Conservation (phyloP, 2,797 vertebrate species). For the Halcyon chelicuti region DNA sequence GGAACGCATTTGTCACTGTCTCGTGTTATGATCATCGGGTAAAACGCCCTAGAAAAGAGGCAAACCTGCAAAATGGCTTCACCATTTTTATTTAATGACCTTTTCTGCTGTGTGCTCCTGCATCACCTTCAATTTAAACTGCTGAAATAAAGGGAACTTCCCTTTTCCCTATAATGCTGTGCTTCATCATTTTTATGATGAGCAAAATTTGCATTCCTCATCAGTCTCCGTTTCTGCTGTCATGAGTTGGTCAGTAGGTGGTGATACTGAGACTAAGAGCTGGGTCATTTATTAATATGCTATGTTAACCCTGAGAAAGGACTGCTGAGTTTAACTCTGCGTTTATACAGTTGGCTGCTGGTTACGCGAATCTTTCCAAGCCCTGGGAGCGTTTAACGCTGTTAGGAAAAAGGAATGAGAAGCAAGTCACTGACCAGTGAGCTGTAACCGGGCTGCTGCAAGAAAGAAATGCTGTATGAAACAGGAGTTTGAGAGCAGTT, state of each 20-base stretch:
- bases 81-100: not conserved
- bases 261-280: not conserved
- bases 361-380: not conserved
- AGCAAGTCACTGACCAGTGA: not conserved
- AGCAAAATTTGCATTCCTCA: not conserved
- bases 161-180: not conserved
- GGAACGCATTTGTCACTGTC: constrained; percentile 53
- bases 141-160: not conserved
- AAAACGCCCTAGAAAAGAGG: not conserved
- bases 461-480: not conserved
- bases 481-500: not conserved
- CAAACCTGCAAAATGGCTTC: not conserved
- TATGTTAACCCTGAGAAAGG: not conserved
- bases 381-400: not conserved
- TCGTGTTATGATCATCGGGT: not conserved
- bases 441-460: not conserved
- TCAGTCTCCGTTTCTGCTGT: not conserved
- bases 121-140: not conserved
- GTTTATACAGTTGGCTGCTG: not conserved
- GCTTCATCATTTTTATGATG: not conserved
- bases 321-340: not conserved
- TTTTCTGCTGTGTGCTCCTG: not conserved
- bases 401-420: not conserved
- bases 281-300: not conserved
- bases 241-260: not conserved